These are phyloP conservation scores for Streblospio benedicti DNA, from an alignment of 1,140 invertebrate species.

Conservation along the genomic window DNA sequence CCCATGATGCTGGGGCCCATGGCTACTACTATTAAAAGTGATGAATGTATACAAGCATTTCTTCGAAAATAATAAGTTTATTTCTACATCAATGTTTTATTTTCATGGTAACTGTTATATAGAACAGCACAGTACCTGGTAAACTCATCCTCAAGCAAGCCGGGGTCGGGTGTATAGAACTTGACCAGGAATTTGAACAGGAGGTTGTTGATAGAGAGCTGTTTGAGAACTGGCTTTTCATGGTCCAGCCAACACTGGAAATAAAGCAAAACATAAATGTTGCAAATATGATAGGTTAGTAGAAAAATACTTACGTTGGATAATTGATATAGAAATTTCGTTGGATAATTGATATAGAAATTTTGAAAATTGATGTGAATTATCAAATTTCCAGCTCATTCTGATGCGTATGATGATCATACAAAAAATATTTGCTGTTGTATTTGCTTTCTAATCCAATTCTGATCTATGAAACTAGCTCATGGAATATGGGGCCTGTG, in stretches of 20 bases:
- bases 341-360: neutral
- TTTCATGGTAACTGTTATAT: too few relatives aligned
- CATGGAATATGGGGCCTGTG: too few relatives aligned
- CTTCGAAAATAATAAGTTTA: too few relatives aligned
- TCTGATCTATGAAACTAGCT: too few relatives aligned
- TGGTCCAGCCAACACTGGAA: constrained; percentile 91
- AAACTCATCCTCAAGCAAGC: constrained; percentile 95
- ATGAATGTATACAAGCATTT: too few relatives aligned
- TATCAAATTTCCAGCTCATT: neutral
- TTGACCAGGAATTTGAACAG: constrained; percentile 63
- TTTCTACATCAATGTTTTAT: too few relatives aligned
- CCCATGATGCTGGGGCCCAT: too few relatives aligned
- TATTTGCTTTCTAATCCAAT: too few relatives aligned
- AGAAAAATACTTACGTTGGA: neutral
- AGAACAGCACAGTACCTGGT: constrained; percentile 72
- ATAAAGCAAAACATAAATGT: constrained; percentile 11
- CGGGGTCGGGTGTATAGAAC: constrained; percentile 97
- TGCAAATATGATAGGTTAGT: neutral
- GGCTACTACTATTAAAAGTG: too few relatives aligned
- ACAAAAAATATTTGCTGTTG: too few relatives aligned
- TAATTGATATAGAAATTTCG: neutral
- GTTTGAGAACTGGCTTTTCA: constrained; percentile 89
- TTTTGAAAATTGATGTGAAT: neutral
- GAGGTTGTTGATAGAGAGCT: constrained; percentile 62
- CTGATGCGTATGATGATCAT: neutral